Evolutionary conservation across 2,797 vertebrate species (phyloP).

Genomic region (Pipistrellus pipistrellus): DNA sequence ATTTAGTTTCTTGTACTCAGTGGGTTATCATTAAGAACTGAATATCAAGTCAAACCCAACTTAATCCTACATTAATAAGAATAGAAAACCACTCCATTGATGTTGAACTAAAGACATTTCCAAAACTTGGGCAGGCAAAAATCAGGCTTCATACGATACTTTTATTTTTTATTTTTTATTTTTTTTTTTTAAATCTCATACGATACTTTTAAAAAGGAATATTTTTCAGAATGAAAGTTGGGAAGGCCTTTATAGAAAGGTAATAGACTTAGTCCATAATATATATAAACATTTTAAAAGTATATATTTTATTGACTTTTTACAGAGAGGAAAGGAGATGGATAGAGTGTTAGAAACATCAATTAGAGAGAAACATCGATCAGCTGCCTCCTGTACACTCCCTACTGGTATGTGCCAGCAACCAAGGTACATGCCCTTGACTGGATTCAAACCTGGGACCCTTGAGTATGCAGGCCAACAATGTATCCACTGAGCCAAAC

Average conservation of each 20-base stretch:
- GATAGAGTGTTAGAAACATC: too few relatives aligned
- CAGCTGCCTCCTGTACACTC: too few relatives aligned
- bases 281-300: neutral
- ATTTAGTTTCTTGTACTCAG: conserved; percentile 77
- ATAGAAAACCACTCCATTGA: conserved; percentile 34
- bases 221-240: conserved; percentile 61
- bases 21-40: conserved; percentile 78
- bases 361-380: too few relatives aligned
- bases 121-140: neutral
- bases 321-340: too few relatives aligned
- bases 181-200: too few relatives aligned
- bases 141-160: neutral
- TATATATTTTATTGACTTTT: neutral
- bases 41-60: conserved; percentile 68
- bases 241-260: neutral
- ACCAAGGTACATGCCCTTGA: too few relatives aligned
- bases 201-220: conserved; percentile 20
- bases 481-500: too few relatives aligned
- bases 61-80: conserved; percentile 65
- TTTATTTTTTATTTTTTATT: too few relatives aligned
- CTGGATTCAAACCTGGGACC: too few relatives aligned
- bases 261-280: neutral
- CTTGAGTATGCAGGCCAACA: too few relatives aligned
- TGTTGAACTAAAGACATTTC: conserved; percentile 43
- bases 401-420: too few relatives aligned